Evolutionary conservation across 2,888 invertebrate genomes (phyloP), one percentile per base, ranked within the genome.

Genomic region (Sesamia inferens): DNA sequence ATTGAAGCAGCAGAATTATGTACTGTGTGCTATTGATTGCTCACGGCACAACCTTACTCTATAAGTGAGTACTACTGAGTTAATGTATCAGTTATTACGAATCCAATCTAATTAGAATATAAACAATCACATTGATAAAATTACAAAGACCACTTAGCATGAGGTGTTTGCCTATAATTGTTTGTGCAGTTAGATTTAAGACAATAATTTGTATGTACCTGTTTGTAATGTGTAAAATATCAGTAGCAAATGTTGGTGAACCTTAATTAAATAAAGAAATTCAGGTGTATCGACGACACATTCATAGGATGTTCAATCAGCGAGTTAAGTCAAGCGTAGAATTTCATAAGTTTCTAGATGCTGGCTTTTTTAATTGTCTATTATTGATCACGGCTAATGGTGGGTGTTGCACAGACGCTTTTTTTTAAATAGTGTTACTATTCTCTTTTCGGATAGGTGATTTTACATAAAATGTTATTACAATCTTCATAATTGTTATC

Each of bases 51-150:
- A 2, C 24, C 0, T n/a, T n/a, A 39, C 14, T 22, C 39, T 64
- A 64, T 74, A 48, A 74, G 74, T 74, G 54, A 67, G 16, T 10
- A 48, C 0, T 14, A 61, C 31, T 31, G 31, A 31, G 31, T 31
- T 31, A 2, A 1, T 31, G 31, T 31, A 31, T 3, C 3, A 31
- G 31, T 31, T 31, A 31, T 31, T 31, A 2, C 31, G 31, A 31
- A 31, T 31, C 31, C 3, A 31, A 3, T 31, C 31, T 31, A 31
- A 31, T 31, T 31, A 31, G 31, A 1, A 31, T 31, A 31, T 31
- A 31, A 31, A 3, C 31, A 31, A 31, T 31, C 3, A 31, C 31
- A 31, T 31, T 31, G 31, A 31, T 31, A 31, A 31, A 31, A 31
- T 31, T 31, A 31, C 2, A 31, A 31, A 31, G 31, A 31, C 2